Base-by-base conservation (phyloP, 2,113 vertebrate species). In the Cepphus grylle region DNA sequence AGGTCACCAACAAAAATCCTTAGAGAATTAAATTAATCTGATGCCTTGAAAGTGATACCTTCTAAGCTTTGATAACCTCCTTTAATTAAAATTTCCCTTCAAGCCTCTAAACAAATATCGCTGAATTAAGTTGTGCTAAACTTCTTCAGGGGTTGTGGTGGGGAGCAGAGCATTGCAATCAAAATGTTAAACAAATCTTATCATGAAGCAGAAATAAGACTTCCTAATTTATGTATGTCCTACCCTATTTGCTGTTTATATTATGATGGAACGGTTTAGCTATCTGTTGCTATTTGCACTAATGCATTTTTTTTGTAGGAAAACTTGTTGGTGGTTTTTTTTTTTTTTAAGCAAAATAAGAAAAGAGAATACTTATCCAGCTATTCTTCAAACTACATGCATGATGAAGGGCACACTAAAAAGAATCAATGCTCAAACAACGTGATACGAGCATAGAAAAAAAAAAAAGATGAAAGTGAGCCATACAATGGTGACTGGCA, bases 81-180 rank as follows among this genome's bases (percentile, higher is more conserved):
- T 88, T 82, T 90, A 79, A 79, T 82, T 87, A 76, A 86, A 77
- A 30, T 55, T 91, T 72, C 43, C 32, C 42, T 90, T 93, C 58
- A 93, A 90, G 21, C 14, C 21, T 82, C 59, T 90, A 90, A 90
- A 74, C 40, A 91, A 94, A 56, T 30, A 71, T 20, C 1, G 2
- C 21, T 72, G 61, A 79, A 88, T 72, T 19, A 72, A 65, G 25
- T 29, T 58, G 8, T 52, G 26, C 38, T 69, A 67, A 91, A 79
- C 26, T 61, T 76, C 40, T 62, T 82, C 62, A 63, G 18, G 20
- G 29, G 17, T 52, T 25, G 22, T 22, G 23, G 1, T 36, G 18
- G 11, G 47, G 12, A 91, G 36, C 15, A 65, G 52, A 50, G 32
- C 38, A 56, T 16, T 42, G n/a, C 15, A 91, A 82, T 36, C n/a